Evolutionary conservation across 2,888 invertebrate genomes (phyloP).

Genomic region (Spisula solida): DNA sequence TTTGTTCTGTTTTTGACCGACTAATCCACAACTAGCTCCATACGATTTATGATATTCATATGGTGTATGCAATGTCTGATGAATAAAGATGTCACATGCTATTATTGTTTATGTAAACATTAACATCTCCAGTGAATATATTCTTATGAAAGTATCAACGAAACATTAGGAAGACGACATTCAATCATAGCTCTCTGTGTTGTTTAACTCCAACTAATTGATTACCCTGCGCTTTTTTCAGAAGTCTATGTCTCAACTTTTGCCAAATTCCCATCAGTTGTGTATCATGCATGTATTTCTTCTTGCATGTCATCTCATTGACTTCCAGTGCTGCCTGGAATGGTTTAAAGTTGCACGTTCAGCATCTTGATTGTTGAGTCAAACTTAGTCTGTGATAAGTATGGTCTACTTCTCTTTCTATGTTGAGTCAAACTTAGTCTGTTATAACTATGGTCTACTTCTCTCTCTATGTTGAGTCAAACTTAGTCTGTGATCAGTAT

Average conservation of each 20-base stretch:
- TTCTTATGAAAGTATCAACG: background rate
- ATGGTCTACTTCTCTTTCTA: background rate
- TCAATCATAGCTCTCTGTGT: background rate
- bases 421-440: background rate
- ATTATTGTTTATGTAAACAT: too few relatives aligned
- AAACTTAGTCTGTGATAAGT: background rate
- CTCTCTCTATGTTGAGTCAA: background rate
- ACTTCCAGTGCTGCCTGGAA: background rate
- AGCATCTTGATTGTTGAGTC: constrained; percentile 6
- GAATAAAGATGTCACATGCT: too few relatives aligned
- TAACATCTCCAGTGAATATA: too few relatives aligned
- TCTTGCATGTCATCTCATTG: constrained; percentile 16
- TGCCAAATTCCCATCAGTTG: background rate
- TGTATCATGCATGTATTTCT: constrained; percentile 17
- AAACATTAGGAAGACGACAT: background rate
- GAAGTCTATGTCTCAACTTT: background rate
- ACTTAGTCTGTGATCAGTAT: background rate
- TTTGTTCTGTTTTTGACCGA: background rate
- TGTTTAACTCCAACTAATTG: background rate
- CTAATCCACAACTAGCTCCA: background rate
- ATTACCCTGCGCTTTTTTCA: background rate
- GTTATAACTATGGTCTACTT: background rate
- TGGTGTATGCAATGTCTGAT: background rate
- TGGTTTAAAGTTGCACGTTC: background rate
- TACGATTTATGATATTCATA: background rate